Evolutionary conservation across 2,888 invertebrate genomes (phyloP), one percentile per base, ranked within the genome.

Genomic region (Mallateleia sp.): DNA sequence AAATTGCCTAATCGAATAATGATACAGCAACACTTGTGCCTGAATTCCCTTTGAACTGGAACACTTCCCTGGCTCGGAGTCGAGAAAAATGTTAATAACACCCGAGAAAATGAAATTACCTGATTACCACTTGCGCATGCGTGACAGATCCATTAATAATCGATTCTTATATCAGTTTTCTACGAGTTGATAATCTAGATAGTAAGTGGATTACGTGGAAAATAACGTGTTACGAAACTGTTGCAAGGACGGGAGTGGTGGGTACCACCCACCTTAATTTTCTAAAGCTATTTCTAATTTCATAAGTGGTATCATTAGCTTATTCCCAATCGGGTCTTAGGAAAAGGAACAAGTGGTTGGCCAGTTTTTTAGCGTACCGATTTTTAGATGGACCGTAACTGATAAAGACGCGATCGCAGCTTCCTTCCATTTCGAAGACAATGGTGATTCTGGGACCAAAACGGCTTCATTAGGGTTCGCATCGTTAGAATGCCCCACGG

Each of bases 391-490:
- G 90, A 91, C 45, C 60, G 83, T 58, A 56, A 78, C 79, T 88
- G 93, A 93, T 93, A 92, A 93, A 87, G 78, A 83, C 82, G 83
- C 80, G 81, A 84, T 84, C 80, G 88, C 88, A 88, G 85, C 87
- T 87, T 77, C 84, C 84, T 85, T 88, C 86, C 90, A 90, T 88
- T 88, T 89, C 82, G 74, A 85, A 89, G 89, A 91, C 93, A 89
- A 91, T 90, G 90, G 90, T 88, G 86, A 89, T 81, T 86, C 87
- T 87, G 84, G 86, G 69, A 89, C 88, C 69, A 91, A 93, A 93
- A 93, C 92, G 87, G 89, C 93, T 93, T 93, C 92, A 92, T 93
- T 93, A 93, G 84, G 81, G 85, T 45, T 85, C 87, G 80, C 83
- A 75, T 83, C 80, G 72, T 67, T 83, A 77, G 78, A 87, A 88